Evolutionary conservation across 2,888 invertebrate genomes (phyloP), one percentile per base, ranked within the genome.

Genomic region (Nezara viridula): DNA sequence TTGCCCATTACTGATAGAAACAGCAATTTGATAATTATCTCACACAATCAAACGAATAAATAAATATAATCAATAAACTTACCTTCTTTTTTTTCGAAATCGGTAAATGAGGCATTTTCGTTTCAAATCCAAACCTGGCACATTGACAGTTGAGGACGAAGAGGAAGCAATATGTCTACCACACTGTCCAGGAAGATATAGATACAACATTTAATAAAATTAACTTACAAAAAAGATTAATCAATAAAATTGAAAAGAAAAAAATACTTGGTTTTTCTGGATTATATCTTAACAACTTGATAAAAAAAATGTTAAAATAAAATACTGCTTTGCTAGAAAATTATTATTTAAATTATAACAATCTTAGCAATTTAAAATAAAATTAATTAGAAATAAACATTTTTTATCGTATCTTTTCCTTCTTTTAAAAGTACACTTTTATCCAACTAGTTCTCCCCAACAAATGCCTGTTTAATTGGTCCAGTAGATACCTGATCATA

Each of bases 81-180:
- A 88, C 88, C 49, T 88, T 88, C 6, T 77, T 88, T 49, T 77
- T 88, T 55, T 88, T 88, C 1, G 88, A 88, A 24, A 88, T 85
- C 5, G 88, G 88, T n/a, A 81, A 32, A 21, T 77, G 88, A 27
- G 88, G 88, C 88, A 88, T 88, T 27, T 50, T 86, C n/a, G 24
- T 44, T 37, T 16, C 5, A 0, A 14, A 5, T 73, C 6, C 2
- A 4, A 37, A 19, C 66, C 19, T 37, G 2, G 4, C 37, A 32
- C 19, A 37, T 3, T 9, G 10, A 73, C 66, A 19, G 66, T 37
- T 73, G 66, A 73, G 66, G 19, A 7, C 16, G 7, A 73, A 37
- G 44, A 81, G 44, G 81, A 81, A 81, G 44, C 81, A 81, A 44
- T 44, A 81, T 81, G 44, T 44, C 44, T 81, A 19, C 81, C 7